A percentile compares a stretch with the other conserved stretches of the same genome.
phyloP scores from a whole-genome alignment of 2,888 invertebrate genomes.

The Taenaris catops region DNA sequence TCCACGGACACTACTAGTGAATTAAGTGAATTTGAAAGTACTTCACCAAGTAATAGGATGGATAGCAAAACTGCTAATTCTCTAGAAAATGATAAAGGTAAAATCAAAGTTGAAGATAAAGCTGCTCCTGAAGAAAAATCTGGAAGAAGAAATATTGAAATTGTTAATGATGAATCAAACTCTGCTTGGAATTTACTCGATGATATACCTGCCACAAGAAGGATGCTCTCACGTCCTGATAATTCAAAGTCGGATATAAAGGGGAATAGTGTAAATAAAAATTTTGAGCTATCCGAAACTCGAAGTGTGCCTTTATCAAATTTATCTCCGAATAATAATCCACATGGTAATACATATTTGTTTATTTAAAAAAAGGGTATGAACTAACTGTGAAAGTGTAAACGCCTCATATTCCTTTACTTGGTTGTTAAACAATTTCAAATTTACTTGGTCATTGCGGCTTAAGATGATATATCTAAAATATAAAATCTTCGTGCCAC shows the following conservation, averaged over 20 bases:
- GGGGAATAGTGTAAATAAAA: not conserved
- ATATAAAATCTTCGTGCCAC: no score
- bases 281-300: not conserved
- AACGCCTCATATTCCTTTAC: no score
- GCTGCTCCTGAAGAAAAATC: not conserved
- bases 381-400: no score
- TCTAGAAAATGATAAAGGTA: conserved; percentile 7
- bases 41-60: not conserved
- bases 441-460: no score
- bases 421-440: no score
- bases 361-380: no score
- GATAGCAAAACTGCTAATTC: conserved; percentile 1
- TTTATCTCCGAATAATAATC: not conserved
- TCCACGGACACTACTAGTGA: not conserved
- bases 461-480: no score
- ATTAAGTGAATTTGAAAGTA: not conserved
- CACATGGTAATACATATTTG: not conserved
- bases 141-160: not conserved
- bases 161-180: conserved; percentile 11
- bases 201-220: conserved; percentile 9
- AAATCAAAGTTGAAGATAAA: not conserved
- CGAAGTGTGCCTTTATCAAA: not conserved
- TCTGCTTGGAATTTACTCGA: conserved; percentile 8
- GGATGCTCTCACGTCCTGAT: conserved; percentile 4
- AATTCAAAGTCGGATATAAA: not conserved